Base-by-base conservation (phyloP, 92 coral and sea anemone genomes). In the Epizoanthus scotinus region DNA sequence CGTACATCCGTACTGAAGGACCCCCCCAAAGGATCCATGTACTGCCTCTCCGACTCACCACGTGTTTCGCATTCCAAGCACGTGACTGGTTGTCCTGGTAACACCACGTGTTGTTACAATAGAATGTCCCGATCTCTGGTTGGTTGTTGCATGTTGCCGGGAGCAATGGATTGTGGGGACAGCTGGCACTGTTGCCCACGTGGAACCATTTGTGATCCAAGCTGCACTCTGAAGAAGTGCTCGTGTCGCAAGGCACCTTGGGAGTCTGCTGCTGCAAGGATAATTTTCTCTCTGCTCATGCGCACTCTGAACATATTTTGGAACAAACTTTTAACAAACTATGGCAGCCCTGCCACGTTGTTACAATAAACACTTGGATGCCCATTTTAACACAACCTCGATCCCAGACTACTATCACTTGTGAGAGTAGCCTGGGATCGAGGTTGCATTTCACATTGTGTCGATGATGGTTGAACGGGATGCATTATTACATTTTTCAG, bases 131-230 rank as follows among this genome's bases (percentile, higher is more conserved):
- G 71, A 27, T 87, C 93, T 49, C 58, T 87, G 53, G 36, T 89
- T 87, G 93, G 93, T 22, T 89, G 93, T 42, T 89, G 93, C 56
- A 73, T 89, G 88, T 59, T 77, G 22, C 72, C 86, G 73, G 83
- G 67, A 17, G 91, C 93, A 67, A 87, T 83, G 85, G 88, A 83
- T 83, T 87, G 91, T 78, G 91, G 87, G 78, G 88, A 89, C 82
- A 87, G 91, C 79, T 84, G 90, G 91, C 91, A 89, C 74, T 89
- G 93, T 67, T 89, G 91, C 81, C 93, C 93, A 71, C 75, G 78
- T 49, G 93, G 88, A 57, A 89, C 85, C 53, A 78, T 87, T 26
- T 89, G 91, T 79, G 91, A 88, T 58, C 91, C 91, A 20, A 66
- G 52, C 17, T 88, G 91, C 55, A 84, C 85, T 14, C 73, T 62